A percentile compares a stretch with the other conserved stretches of the same genome.
Conservation (phyloP, 92 coral and sea anemone genomes). For the Pocillopora meandrina region DNA sequence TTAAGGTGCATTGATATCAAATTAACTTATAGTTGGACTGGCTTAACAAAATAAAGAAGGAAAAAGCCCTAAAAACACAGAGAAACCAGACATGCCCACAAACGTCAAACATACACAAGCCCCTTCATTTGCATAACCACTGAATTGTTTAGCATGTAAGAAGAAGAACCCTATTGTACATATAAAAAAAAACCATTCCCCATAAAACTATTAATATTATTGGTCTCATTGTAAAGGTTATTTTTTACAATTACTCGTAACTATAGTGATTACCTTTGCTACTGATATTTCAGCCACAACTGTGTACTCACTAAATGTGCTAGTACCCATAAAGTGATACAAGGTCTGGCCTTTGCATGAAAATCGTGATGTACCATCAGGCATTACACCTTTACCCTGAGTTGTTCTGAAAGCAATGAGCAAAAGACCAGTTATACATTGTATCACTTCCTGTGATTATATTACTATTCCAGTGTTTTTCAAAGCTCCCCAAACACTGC, state of each 20-base stretch:
- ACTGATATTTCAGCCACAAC: slow-evolving; percentile 84
- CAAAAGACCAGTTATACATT: background rate
- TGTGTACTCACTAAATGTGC: slow-evolving; percentile 95
- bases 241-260: background rate
- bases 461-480: no score
- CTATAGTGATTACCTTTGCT: slow-evolving; percentile 72
- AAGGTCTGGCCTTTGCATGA: slow-evolving; percentile 83
- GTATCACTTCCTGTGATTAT: background rate
- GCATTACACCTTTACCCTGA: slow-evolving; percentile 96
- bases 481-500: no score
- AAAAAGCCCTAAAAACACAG: no score
- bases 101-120: no score
- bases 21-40: no score
- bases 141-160: no score
- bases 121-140: no score
- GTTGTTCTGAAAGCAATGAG: slow-evolving; percentile 55
- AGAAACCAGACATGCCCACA: no score
- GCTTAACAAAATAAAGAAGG: no score
- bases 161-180: no score
- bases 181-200: background rate
- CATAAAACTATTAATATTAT: background rate
- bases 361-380: slow-evolving; percentile 93
- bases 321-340: slow-evolving; percentile 98
- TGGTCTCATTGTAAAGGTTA: background rate
- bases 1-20: no score